phyloP scores from a whole-genome alignment of 1,140 invertebrate genomes.

The Homalodisca vitripennis region DNA sequence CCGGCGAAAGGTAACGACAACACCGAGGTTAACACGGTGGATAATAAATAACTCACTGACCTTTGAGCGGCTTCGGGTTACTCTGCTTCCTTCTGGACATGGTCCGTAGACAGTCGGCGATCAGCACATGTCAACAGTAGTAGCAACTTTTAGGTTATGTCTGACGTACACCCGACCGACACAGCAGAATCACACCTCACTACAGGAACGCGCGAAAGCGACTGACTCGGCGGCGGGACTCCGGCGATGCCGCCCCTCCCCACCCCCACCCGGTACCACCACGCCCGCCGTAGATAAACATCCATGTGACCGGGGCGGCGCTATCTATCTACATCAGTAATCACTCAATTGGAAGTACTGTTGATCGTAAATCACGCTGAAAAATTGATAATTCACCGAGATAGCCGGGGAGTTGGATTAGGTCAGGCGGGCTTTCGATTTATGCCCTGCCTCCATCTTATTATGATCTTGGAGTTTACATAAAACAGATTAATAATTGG shows the following conservation, averaged over 20 bases:
- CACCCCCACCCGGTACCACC: background rate
- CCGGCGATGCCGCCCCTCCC: background rate
- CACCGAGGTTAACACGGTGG: no score
- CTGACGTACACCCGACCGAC: background rate
- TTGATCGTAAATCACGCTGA: constrained; percentile 13
- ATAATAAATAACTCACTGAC: constrained; percentile 52
- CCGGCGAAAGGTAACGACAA: no score
- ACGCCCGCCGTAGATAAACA: constrained; percentile 12
- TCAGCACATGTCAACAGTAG: constrained; percentile 7
- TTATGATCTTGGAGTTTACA: constrained; percentile 3
- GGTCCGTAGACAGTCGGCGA: background rate
- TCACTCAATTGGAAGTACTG: constrained; percentile 28
- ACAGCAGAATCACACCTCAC: constrained; percentile 3
- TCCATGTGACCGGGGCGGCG: constrained; percentile 24
- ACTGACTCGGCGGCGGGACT: background rate
- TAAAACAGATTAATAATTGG: background rate
- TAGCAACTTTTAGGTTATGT: constrained; percentile 26
- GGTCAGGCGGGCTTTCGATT: background rate
- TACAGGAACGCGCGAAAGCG: constrained; percentile 21
- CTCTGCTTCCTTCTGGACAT: constrained; percentile 67
- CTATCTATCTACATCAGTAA: constrained; percentile 29
- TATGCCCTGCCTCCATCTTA: no score
- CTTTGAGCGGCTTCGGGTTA: constrained; percentile 64
- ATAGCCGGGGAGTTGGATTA: background rate
- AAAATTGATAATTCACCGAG: constrained; percentile 15